These are phyloP conservation scores for Calliphora vicina DNA, from an alignment of 1,140 invertebrate genomes.

Conservation along the genomic window DNA sequence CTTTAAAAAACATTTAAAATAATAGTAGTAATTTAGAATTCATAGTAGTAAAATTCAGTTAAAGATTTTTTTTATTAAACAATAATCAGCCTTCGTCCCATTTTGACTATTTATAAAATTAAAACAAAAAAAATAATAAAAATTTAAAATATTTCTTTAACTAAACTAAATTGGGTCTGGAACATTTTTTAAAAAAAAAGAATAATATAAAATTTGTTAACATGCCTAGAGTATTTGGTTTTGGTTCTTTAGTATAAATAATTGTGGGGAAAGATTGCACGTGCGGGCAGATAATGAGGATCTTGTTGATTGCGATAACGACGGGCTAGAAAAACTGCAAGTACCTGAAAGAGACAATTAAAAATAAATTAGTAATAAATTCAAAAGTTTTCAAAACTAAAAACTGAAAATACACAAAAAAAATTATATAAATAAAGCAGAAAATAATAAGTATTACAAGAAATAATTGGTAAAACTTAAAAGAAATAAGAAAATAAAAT, in stretches of 20 bases:
- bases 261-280: constrained; percentile 73
- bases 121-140: neutral
- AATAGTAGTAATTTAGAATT: neutral
- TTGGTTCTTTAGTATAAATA: constrained; percentile 52
- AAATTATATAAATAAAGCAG: neutral
- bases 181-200: no score
- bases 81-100: constrained; percentile 31
- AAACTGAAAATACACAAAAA: neutral
- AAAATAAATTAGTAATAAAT: constrained; percentile 16
- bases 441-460: no score
- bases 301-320: constrained; percentile 78
- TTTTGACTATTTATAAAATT: constrained; percentile 1
- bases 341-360: constrained; percentile 67
- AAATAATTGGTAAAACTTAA: no score
- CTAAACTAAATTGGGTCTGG: neutral
- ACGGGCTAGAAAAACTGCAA: constrained; percentile 77
- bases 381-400: constrained; percentile 12
- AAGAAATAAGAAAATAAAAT: no score
- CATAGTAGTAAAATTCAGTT: no score
- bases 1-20: no score
- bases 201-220: neutral
- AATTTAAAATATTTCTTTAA: neutral
- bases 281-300: constrained; percentile 72
- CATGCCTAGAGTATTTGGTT: neutral
- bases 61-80: neutral